Conservation (phyloP, 2,113 vertebrate genomes). For the Rhea americana region DNA sequence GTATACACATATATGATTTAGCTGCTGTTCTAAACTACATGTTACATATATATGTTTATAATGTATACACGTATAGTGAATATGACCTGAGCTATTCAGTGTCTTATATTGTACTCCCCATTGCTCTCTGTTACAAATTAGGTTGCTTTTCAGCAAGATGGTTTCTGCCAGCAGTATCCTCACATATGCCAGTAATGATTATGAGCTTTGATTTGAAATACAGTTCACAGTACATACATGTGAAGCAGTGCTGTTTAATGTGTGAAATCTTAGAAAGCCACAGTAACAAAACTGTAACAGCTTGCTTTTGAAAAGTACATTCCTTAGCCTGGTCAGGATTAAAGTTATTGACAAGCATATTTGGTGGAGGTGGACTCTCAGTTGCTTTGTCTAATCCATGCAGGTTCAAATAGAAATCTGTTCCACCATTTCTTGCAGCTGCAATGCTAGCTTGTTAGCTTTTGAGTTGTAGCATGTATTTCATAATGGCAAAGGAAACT, state of each 20-base stretch:
- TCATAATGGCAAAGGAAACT: not conserved
- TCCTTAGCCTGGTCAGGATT: not conserved
- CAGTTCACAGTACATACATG: not conserved
- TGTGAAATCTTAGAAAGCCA: not conserved
- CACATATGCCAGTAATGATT: not conserved
- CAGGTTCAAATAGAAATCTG: not conserved
- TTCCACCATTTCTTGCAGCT: not conserved
- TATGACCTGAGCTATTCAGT: accelerated
- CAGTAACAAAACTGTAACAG: not conserved
- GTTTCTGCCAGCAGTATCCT: constrained; percentile 5
- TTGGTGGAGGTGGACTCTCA: not conserved
- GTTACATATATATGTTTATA: accelerated
- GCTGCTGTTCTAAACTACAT: not conserved
- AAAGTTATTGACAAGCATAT: not conserved
- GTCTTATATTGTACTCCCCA: accelerated
- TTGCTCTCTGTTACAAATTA: not conserved
- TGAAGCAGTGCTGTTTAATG: not conserved
- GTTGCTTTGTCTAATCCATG: not conserved
- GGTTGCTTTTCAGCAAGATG: constrained; percentile 18
- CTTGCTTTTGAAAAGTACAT: not conserved
- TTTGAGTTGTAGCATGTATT: accelerated
- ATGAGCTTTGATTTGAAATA: not conserved
- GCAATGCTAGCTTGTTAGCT: accelerated
- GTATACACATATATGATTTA: not conserved
- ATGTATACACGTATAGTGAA: accelerated